Evolutionary conservation across 2,888 invertebrate genomes (phyloP), one percentile per base, ranked within the genome.

Genomic region (Caenorhabditis becei): DNA sequence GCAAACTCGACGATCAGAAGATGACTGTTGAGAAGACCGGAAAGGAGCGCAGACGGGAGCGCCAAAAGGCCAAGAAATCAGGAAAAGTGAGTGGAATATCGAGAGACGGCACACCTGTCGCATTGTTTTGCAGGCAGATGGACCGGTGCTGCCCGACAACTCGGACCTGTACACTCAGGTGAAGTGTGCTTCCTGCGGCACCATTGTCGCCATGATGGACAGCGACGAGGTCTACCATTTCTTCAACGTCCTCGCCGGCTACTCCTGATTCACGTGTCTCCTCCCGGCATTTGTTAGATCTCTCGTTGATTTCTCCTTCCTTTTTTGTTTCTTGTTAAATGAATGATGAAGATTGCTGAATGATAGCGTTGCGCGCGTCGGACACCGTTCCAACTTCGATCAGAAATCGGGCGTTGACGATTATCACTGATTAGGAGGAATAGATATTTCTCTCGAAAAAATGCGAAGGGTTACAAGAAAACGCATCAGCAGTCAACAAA

Each of bases 151-250:
- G 92, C 87, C 92, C 93, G 37, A 93, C 93, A 5, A 91, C 23
- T 63, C 56, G 54, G 93, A 93, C 59, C 72, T 89, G 24, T 93
- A 92, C 86, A 91, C 93, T 86, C 92, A 93, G 32, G 93, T 93
- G 5, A 91, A 91, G 37, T 94, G 94, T 89, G 88, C 87, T 20
- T 91, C 92, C 20, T 94, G 94, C 88, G 92, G 91, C 28, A 93
- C 93, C 1, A 24, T 83, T 35, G 85, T 87, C 2, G 87, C 85
- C 1, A 84, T 87, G 62, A 92, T 91, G 90, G 94, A 94, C 87
- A 83, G 85, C 23, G 93, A 93, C 62, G 93, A 94, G 89, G 92
- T 94, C 1, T 94, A 93, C 88, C 93, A 94, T 87, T 94, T 94
- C 90, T 93, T 93, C 86, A 93, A 94, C 91, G 92, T 93, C 18